Evolutionary conservation across 1,140 invertebrate species (phyloP).

Genomic region (Portunus trituberculatus): DNA sequence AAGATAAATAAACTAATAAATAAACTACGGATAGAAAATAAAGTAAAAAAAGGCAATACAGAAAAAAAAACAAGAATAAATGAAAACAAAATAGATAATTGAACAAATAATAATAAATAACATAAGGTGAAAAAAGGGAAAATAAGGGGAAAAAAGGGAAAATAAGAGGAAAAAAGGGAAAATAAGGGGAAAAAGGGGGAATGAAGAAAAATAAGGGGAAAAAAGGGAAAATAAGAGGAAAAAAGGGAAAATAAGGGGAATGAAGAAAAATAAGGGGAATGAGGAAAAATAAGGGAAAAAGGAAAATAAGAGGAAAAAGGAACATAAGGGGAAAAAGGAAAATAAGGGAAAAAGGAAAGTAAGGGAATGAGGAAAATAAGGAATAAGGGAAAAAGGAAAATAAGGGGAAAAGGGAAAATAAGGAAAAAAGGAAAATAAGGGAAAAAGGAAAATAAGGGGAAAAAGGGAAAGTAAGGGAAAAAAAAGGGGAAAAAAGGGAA

Average conservation of each 20-base stretch:
- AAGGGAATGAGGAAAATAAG: neutral
- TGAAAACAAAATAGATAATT: too few species aligned
- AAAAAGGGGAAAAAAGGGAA: too few species aligned
- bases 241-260: neutral
- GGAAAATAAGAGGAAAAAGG: neutral
- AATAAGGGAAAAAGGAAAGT: neutral
- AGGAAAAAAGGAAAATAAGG: neutral
- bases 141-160: too few species aligned
- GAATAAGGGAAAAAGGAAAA: slow-evolving; percentile 6
- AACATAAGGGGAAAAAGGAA: neutral
- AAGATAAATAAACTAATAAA: neutral
- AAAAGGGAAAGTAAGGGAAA: too few species aligned
- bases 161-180: too few species aligned
- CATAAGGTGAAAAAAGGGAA: too few species aligned
- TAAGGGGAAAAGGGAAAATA: neutral
- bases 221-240: neutral
- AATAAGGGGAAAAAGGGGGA: neutral
- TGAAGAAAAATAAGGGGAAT: neutral
- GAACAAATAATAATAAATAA: too few species aligned
- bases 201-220: too few species aligned
- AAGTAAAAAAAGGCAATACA: too few species aligned
- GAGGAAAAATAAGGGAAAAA: neutral
- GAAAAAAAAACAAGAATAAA: too few species aligned
- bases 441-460: neutral
- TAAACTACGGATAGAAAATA: too few species aligned